Conservation (phyloP, 2,113 vertebrate species). For the Scartelaos histophorus region DNA sequence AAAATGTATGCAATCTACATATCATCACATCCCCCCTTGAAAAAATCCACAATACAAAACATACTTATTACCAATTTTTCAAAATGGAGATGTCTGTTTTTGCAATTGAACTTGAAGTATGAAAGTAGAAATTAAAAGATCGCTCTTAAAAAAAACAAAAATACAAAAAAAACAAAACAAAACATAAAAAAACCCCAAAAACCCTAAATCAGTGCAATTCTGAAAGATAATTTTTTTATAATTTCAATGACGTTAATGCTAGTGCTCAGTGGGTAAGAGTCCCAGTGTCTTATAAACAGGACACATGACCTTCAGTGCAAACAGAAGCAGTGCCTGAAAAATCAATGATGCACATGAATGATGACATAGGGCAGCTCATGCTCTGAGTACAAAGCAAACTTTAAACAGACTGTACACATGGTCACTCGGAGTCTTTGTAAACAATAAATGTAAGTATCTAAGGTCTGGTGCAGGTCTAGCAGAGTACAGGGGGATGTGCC, state of each 20-base stretch:
- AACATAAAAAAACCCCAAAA: too few relatives aligned
- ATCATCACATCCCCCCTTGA: too few relatives aligned
- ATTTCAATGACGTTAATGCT: slow-evolving; percentile 29
- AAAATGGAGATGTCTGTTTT: too few relatives aligned
- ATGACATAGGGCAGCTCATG: slow-evolving; percentile 25
- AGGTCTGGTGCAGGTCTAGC: slow-evolving; percentile 43
- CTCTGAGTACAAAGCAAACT: slow-evolving; percentile 37
- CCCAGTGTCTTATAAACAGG: slow-evolving; percentile 37
- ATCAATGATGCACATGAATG: slow-evolving; percentile 39
- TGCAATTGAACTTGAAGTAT: too few relatives aligned
- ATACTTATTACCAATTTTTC: too few relatives aligned
- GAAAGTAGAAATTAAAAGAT: slow-evolving; percentile 23
- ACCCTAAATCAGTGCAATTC: slow-evolving; percentile 58
- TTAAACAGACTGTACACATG: slow-evolving; percentile 18
- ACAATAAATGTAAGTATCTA: slow-evolving; percentile 17
- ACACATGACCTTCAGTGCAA: slow-evolving; percentile 50
- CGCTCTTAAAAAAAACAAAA: slow-evolving; percentile 32
- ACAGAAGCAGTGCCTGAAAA: slow-evolving; percentile 51
- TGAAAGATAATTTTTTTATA: slow-evolving; percentile 14
- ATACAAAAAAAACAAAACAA: too few relatives aligned
- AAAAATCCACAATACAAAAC: too few relatives aligned
- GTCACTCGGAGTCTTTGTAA: slow-evolving; percentile 14
- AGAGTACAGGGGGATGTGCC: slow-evolving; percentile 31
- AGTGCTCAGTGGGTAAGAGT: slow-evolving; percentile 48
- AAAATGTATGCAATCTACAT: too few relatives aligned